Evolutionary conservation across 1,140 invertebrate species (phyloP), one percentile per base, ranked within the genome.

Genomic region (Meloidogyne chitwoodi): DNA sequence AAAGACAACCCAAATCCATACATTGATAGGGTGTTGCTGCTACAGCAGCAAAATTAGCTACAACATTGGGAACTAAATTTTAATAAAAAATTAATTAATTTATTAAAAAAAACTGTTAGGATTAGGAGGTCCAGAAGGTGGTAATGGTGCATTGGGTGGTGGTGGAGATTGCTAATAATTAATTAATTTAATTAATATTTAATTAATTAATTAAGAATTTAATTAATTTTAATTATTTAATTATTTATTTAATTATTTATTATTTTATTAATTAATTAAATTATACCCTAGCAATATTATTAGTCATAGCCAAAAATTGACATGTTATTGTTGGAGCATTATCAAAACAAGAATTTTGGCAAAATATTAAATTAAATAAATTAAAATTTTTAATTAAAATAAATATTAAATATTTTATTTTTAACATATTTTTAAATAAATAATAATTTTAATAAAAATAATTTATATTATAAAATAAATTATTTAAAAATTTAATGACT

Each of bases 1-100:
- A 81, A n/a, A 84, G 65, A 69, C 79, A 81, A 63, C 83, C 83
- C 22, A 82, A 70, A 31, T 84, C 82, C 79, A 84, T 81, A 70
- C 81, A 82, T 68, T 83, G 81, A 38, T 79, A 81, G 2, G 79
- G 72, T 0, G 79, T 83, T 10, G 70, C 27, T 8, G 81, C 74
- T 22, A 84, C 75, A 22, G 82, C 69, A 1, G 78, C 75, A 62
- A 83, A 67, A 61, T 82, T 83, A 22, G 75, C 82, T n/a, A 68
- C 79, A 24, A 84, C 4, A 22, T 22, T 56, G n/a, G 48, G 48
- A 56, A 56, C 48, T 56, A 19, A 19, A 6, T 56, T 56, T 56
- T 22, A 56, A 44, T 56, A n/a, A 56, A n/a, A n/a, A 56, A 16
- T 56, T n/a, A 56, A 6, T 56, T 16, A 44, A n/a, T n/a, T 56